These are phyloP conservation scores for Invenusta paracnida DNA, from an alignment of 2,888 invertebrate species.

Conservation along the genomic window DNA sequence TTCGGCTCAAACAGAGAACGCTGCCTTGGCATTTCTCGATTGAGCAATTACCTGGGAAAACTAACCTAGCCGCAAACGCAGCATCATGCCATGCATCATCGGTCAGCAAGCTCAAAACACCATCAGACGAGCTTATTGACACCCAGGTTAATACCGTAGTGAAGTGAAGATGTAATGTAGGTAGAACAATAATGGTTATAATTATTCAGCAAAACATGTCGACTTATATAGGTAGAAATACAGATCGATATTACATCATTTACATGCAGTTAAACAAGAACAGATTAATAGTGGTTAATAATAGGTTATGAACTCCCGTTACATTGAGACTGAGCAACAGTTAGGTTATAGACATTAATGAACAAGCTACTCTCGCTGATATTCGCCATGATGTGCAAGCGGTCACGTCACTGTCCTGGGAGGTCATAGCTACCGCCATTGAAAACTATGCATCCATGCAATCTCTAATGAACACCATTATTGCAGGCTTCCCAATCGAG, in stretches of 20 bases:
- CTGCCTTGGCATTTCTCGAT: slow-evolving; percentile 15
- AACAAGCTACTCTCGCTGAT: not conserved
- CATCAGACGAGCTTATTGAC: no score
- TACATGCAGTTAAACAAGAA: no score
- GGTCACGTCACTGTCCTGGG: no score
- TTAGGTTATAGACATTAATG: not conserved
- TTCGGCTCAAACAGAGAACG: slow-evolving; percentile 24
- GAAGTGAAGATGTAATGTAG: no score
- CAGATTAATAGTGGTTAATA: no score
- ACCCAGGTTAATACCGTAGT: no score
- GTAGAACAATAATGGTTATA: no score
- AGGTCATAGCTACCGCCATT: not conserved
- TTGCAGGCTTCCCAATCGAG: not conserved
- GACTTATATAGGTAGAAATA: no score
- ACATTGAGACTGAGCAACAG: no score
- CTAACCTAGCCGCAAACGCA: not conserved
- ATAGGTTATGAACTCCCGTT: no score
- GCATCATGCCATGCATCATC: not conserved
- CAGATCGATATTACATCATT: no score
- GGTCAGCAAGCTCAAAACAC: not conserved
- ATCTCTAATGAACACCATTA: not conserved
- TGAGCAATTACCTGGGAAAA: not conserved
- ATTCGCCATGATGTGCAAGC: not conserved
- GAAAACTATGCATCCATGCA: not conserved
- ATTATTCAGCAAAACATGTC: no score